Base-by-base conservation (phyloP, 1,140 invertebrate species). In the Euwallacea fornicatus region DNA sequence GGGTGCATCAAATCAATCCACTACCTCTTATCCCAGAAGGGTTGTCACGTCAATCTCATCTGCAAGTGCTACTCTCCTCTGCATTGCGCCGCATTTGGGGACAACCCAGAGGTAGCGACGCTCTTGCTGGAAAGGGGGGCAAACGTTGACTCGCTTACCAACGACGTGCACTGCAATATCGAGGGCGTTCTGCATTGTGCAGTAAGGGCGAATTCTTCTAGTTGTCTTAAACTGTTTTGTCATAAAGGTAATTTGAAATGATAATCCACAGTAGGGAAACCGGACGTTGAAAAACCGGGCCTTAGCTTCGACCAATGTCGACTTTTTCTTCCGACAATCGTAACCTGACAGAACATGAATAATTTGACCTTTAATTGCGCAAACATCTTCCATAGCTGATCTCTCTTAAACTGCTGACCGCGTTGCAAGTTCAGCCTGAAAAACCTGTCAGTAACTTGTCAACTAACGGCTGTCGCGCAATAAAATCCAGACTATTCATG, bases 81-180 rank as follows among this genome's bases (percentile, higher is more conserved):
- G 62, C 91, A 93, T 81, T 93, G 90, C 76, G 91, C 92, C 9
- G 91, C 91, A 42, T 91, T 92, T 78, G 91, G 91, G 0, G 90
- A 92, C 78, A 88, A 89, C 44, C 82, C 86, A 6, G 88, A 90
- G 76, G 88, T 90, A 7, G 87, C 89, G 56, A 87, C 87, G 78
- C 84, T 91, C 71, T 84, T 93, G 42, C 83, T 93, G 53, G 86
- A 87, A 15, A 85, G 86, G 53, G 89, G 89, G 8, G 86, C 88
- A 13, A 84, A 85, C 73, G 85, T 87, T 64, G 59, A 79, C 15
- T 74, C 78, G 33, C 73, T 80, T 8, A 87, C 83, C 74, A 83
- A 81, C 74, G 82, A 67, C 65, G 86, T 86, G 71, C 84, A 85
- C 33, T 88, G 88, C 75, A 88, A 86, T 74, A 88, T 90, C 74